Percentiles rank a stretch among this genome's conserved stretches.
These are phyloP conservation scores for Lates japonicus DNA, from an alignment of 2,797 vertebrate species.

Conservation along the genomic window DNA sequence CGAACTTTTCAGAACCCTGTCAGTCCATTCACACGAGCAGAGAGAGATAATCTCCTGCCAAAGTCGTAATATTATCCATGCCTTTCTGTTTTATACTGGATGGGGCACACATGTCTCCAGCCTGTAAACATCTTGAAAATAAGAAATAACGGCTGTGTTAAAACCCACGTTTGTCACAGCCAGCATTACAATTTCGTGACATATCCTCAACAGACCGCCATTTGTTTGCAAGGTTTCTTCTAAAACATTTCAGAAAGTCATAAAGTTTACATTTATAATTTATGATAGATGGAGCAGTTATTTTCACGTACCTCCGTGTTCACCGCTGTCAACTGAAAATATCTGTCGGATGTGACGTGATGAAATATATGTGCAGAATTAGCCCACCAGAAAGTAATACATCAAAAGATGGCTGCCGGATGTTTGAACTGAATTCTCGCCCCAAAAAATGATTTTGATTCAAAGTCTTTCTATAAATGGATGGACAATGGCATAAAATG, in stretches of 20 bases:
- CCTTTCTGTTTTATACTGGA: background rate
- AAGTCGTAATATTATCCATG: background rate
- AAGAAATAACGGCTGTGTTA: background rate
- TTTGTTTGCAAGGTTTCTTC: rapidly evolving
- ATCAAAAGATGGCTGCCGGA: background rate
- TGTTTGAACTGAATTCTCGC: background rate
- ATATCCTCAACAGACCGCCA: rapidly evolving
- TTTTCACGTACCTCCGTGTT: rapidly evolving
- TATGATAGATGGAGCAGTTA: constrained; percentile 41
- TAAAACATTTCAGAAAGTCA: rapidly evolving
- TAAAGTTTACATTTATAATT: rapidly evolving
- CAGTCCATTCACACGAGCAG: too few relatives aligned
- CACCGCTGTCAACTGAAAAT: rapidly evolving
- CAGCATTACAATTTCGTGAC: too few relatives aligned
- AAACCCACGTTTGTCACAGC: background rate
- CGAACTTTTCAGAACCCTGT: too few relatives aligned
- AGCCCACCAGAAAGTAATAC: too few relatives aligned
- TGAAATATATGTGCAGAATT: rapidly evolving
- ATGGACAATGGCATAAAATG: background rate
- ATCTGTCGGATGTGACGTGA: constrained; percentile 34
- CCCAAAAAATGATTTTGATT: too few relatives aligned
- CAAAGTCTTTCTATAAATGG: background rate
- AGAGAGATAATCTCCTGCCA: background rate
- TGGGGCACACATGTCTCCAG: rapidly evolving
- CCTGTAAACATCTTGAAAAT: background rate